Conservation (phyloP, 2,888 invertebrate species). For the Cordilura impudica region DNA sequence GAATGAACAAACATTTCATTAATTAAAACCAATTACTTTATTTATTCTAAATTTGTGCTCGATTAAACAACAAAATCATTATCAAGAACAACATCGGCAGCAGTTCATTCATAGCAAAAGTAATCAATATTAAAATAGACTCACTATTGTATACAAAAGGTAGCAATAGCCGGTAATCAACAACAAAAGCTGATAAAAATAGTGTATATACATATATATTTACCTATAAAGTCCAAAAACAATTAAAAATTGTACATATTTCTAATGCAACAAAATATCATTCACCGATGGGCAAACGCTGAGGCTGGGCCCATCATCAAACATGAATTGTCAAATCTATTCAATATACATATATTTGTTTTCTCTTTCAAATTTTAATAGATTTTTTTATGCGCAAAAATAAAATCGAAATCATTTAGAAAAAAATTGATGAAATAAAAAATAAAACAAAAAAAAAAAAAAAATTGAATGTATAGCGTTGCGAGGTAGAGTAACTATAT, state of each 20-base stretch:
- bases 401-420: too few relatives aligned
- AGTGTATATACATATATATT: not conserved
- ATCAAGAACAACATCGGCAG: not conserved
- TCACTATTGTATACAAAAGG: too few relatives aligned
- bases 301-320: not conserved
- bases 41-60: not conserved
- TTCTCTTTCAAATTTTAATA: slow-evolving; percentile 11
- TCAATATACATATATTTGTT: not conserved
- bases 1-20: too few relatives aligned
- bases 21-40: too few relatives aligned
- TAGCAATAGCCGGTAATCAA: not conserved
- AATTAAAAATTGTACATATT: not conserved
- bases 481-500: too few relatives aligned
- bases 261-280: not conserved
- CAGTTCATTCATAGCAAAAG: not conserved
- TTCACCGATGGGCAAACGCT: not conserved
- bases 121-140: too few relatives aligned
- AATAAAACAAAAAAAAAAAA: not conserved
- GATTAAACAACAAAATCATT: not conserved
- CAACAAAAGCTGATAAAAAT: not conserved
- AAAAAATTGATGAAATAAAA: slow-evolving; percentile 3
- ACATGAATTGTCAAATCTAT: not conserved
- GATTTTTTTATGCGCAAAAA: too few relatives aligned
- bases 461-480: not conserved
- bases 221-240: not conserved